Conservation (phyloP, 1,140 invertebrate species). For the Anagrus nilaparvatae region DNA sequence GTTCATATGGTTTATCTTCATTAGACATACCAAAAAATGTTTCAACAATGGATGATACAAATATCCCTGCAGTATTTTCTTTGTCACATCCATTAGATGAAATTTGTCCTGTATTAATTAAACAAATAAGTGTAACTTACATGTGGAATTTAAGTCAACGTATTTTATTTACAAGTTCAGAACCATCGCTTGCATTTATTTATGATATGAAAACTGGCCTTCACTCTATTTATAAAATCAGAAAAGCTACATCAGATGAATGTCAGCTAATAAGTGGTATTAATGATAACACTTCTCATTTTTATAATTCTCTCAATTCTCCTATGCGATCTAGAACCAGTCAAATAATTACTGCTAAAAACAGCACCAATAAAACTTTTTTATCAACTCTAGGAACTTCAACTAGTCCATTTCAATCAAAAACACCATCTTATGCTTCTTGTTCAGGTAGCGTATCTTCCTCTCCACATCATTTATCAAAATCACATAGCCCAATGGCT, state of each 20-base stretch:
- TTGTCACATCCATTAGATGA: slow-evolving; percentile 82
- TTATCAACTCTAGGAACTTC: slow-evolving; percentile 18
- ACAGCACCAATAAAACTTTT: not conserved
- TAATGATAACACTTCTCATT: slow-evolving; percentile 37
- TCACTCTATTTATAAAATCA: slow-evolving; percentile 73
- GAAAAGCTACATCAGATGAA: slow-evolving; percentile 67
- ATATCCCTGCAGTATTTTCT: slow-evolving; percentile 52
- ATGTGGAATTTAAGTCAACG: slow-evolving; percentile 48
- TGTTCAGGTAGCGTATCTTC: slow-evolving; percentile 26
- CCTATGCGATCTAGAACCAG: too few relatives aligned
- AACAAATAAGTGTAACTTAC: slow-evolving; percentile 46
- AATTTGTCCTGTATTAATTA: slow-evolving; percentile 71
- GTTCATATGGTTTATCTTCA: slow-evolving; percentile 26
- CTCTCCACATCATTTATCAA: slow-evolving; percentile 28
- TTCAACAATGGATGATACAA: slow-evolving; percentile 21
- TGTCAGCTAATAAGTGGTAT: slow-evolving; percentile 46
- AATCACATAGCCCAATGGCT: slow-evolving; percentile 54
- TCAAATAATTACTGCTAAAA: not conserved
- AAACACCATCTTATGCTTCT: slow-evolving; percentile 31
- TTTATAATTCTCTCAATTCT: slow-evolving; percentile 39
- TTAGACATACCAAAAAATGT: slow-evolving; percentile 29
- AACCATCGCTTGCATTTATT: slow-evolving; percentile 59
- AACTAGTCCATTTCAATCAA: slow-evolving; percentile 32
- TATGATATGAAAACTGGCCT: slow-evolving; percentile 65
- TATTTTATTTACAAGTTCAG: slow-evolving; percentile 52